Evolutionary conservation across 2,113 vertebrate genomes (phyloP).

Genomic region (Tapirus terrestris): DNA sequence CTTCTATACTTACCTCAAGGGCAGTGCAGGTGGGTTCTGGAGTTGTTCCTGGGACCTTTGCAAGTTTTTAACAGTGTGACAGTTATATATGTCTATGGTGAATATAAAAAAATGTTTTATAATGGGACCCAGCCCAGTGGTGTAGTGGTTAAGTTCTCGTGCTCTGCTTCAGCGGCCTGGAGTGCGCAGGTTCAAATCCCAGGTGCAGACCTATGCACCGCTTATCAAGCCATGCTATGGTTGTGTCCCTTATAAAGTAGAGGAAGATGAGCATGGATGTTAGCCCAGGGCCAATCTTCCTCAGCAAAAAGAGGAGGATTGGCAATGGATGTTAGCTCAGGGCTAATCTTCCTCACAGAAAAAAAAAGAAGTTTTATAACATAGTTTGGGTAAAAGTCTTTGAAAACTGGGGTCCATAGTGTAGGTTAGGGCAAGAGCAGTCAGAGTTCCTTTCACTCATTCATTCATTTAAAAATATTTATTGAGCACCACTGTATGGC

Average conservation of each 20-base stretch:
- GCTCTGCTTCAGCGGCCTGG: too few species aligned
- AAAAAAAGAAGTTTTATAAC: not conserved
- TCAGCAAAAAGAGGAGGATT: too few species aligned
- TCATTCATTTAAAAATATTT: not conserved
- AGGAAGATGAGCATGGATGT: too few species aligned
- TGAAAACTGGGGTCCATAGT: not conserved
- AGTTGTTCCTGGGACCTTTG: not conserved
- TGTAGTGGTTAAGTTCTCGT: too few species aligned
- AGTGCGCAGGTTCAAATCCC: too few species aligned
- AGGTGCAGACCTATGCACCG: too few species aligned
- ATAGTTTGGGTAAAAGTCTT: not conserved
- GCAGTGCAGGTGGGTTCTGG: conserved; percentile 79
- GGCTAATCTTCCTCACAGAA: too few species aligned
- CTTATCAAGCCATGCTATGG: too few species aligned
- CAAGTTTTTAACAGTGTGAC: not conserved
- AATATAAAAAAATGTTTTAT: not conserved
- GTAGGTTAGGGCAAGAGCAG: not conserved
- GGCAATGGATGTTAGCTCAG: too few species aligned
- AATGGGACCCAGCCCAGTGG: too few species aligned
- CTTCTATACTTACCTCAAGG: conserved; percentile 82
- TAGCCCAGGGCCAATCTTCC: too few species aligned
- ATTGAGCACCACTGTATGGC: not conserved
- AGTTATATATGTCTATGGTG: not conserved
- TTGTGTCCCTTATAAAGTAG: too few species aligned
- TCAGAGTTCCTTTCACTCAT: not conserved